phyloP scores from a whole-genome alignment of 2,797 vertebrate genomes.

The Falco naumanni region DNA sequence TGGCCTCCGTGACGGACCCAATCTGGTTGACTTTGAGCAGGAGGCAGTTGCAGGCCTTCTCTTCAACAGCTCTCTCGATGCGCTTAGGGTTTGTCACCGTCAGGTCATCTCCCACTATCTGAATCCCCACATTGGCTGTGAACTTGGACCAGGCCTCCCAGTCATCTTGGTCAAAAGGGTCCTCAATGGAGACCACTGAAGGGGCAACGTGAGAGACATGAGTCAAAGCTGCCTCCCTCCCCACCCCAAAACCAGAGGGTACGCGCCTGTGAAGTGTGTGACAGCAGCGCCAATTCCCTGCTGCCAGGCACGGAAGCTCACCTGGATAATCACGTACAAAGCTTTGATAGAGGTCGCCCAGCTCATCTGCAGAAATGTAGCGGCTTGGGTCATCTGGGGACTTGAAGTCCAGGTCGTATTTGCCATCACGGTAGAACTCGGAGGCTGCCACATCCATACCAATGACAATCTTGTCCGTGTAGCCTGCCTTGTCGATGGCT shows the following conservation, averaged over 20 bases:
- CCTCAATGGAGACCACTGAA: slow-evolving; percentile 93
- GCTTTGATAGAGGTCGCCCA: slow-evolving; percentile 90
- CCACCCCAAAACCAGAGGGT: not conserved
- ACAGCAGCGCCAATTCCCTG: not conserved
- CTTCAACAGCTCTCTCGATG: slow-evolving; percentile 89
- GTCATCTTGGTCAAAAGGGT: slow-evolving; percentile 95
- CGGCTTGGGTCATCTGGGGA: slow-evolving; percentile 88
- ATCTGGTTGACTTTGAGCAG: slow-evolving; percentile 97
- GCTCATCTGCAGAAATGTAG: slow-evolving; percentile 88
- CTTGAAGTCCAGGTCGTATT: slow-evolving; percentile 94
- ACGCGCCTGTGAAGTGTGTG: not conserved
- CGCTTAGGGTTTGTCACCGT: slow-evolving; percentile 93
- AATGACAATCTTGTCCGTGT: slow-evolving; percentile 92
- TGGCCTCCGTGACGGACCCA: slow-evolving; percentile 91
- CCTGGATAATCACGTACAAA: slow-evolving; percentile 93
- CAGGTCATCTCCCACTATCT: slow-evolving; percentile 93
- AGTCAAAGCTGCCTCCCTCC: not conserved
- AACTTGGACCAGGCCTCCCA: slow-evolving; percentile 94
- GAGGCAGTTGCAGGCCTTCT: slow-evolving; percentile 93
- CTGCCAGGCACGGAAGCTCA: slow-evolving; percentile 55
- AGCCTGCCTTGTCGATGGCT: slow-evolving; percentile 91
- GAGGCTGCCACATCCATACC: slow-evolving; percentile 95
- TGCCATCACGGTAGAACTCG: slow-evolving; percentile 90
- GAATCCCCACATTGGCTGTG: slow-evolving; percentile 89
- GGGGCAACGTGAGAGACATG: not conserved